phyloP scores from a whole-genome alignment of 1,140 invertebrate species.

The Leptopilina boulardi region DNA sequence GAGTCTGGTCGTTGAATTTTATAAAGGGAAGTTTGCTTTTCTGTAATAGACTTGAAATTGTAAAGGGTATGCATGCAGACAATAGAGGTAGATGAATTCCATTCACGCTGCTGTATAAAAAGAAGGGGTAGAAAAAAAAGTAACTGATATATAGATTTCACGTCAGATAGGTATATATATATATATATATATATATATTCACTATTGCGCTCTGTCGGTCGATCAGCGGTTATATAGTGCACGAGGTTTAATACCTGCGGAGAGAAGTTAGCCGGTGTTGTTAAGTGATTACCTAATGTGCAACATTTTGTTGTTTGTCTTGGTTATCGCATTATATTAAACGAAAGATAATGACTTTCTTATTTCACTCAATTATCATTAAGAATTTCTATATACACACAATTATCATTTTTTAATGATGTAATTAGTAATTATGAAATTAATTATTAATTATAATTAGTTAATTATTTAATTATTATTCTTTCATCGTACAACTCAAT shows the following conservation, averaged over 20 bases:
- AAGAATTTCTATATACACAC: not conserved
- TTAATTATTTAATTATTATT: too few relatives aligned
- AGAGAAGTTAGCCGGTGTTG: not conserved
- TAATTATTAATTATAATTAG: too few relatives aligned
- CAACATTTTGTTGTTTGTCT: conserved; percentile 19
- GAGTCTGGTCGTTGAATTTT: not conserved
- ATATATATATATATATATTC: not conserved
- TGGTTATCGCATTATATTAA: not conserved
- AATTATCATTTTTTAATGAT: not conserved
- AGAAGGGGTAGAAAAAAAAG: not conserved
- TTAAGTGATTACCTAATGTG: conserved; percentile 30
- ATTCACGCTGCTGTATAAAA: not conserved
- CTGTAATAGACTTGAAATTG: not conserved
- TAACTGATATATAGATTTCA: conserved; percentile 4
- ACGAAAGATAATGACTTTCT: not conserved
- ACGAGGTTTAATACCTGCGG: not conserved
- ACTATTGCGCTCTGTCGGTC: conserved; percentile 10
- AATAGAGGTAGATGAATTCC: not conserved
- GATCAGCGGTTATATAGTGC: conserved; percentile 22
- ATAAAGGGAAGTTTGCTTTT: not conserved
- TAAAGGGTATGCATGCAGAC: not conserved
- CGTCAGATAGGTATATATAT: not conserved
- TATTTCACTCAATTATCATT: not conserved
- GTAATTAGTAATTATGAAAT: too few relatives aligned
- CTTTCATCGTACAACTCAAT: too few relatives aligned